Evolutionary conservation across 1,140 invertebrate genomes (phyloP).

Genomic region (Panagrolaimus sp.): DNA sequence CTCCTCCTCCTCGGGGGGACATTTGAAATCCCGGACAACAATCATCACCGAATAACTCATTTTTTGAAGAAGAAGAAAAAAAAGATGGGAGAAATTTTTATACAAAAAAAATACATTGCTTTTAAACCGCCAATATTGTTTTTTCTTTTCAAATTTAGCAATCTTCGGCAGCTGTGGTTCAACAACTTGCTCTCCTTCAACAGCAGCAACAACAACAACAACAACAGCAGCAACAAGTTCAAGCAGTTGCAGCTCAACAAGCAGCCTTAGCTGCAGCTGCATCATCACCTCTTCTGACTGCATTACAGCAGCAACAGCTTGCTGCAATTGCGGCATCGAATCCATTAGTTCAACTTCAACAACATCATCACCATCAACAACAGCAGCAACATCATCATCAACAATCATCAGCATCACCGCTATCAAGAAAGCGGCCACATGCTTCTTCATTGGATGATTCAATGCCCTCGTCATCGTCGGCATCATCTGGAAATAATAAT

Average conservation of each 20-base stretch:
- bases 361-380: too few species aligned
- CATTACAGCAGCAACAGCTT: slow-evolving; percentile 20
- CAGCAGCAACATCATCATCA: not conserved
- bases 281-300: slow-evolving; percentile 19
- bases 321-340: slow-evolving; percentile 18
- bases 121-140: too few species aligned
- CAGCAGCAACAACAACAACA: slow-evolving; percentile 17
- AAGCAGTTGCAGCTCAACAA: slow-evolving; percentile 12
- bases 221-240: slow-evolving; percentile 26
- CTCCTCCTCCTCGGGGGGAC: too few species aligned
- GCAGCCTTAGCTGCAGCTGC: slow-evolving; percentile 23
- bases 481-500: not conserved
- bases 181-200: slow-evolving; percentile 32
- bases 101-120: too few species aligned
- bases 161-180: slow-evolving; percentile 28
- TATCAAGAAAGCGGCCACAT: not conserved
- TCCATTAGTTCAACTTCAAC: not conserved
- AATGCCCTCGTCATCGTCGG: not conserved
- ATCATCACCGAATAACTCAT: too few species aligned
- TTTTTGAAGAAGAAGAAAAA: too few species aligned
- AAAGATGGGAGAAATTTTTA: too few species aligned
- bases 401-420: not conserved
- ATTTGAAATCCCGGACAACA: too few species aligned
- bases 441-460: not conserved
- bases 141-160: slow-evolving; percentile 17